phyloP scores from a whole-genome alignment of 2,797 vertebrate species.

The Clarias pachynema region DNA sequence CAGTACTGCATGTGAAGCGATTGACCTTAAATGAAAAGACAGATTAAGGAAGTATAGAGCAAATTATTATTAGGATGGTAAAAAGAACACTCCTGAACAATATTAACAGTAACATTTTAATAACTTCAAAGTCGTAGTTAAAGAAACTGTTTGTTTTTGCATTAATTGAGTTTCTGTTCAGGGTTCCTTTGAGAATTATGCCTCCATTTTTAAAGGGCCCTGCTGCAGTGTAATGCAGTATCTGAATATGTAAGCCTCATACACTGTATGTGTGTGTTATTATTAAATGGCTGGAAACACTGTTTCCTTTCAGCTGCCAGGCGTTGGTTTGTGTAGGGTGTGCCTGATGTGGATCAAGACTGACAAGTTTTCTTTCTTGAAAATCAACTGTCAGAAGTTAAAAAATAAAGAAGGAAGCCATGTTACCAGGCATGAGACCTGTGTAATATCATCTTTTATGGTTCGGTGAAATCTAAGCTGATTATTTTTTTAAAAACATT shows the following conservation, averaged over 20 bases:
- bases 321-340: constrained; percentile 70
- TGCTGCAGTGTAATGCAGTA: neutral
- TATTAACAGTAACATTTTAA: neutral
- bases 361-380: constrained; percentile 68
- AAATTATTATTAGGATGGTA: neutral
- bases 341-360: constrained; percentile 67
- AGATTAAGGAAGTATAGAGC: neutral
- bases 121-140: neutral
- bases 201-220: too few relatives aligned
- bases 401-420: neutral
- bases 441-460: constrained; percentile 4
- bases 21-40: neutral
- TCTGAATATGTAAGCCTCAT: neutral
- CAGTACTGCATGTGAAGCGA: neutral
- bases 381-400: constrained; percentile 4
- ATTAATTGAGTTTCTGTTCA: neutral
- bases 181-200: neutral
- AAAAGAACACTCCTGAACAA: neutral
- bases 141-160: neutral
- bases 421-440: neutral
- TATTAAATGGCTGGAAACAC: neutral
- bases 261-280: constrained; percentile 4
- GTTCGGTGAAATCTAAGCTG: neutral
- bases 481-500: neutral
- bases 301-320: constrained; percentile 51